phyloP scores from a whole-genome alignment of 2,113 vertebrate species.

The Eretmochelys imbricata region DNA sequence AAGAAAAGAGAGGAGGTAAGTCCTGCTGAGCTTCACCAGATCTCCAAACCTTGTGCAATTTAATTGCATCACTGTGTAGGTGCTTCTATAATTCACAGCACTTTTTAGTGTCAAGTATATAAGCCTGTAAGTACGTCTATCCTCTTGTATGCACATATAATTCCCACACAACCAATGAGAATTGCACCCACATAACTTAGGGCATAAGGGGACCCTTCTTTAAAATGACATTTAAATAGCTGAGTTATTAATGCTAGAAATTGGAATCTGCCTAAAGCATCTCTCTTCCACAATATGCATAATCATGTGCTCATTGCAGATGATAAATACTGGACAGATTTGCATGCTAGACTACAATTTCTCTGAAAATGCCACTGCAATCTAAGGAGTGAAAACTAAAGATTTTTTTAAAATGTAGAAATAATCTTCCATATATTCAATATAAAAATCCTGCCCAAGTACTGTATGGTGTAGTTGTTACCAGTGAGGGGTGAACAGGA shows the following conservation, averaged over 20 bases:
- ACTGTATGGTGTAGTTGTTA: background rate
- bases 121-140: background rate
- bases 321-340: conserved; percentile 36
- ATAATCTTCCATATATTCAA: background rate
- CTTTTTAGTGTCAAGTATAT: background rate
- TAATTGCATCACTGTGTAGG: background rate
- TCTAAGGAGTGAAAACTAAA: background rate
- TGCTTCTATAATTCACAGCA: background rate
- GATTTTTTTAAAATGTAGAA: conserved; percentile 7
- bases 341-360: background rate
- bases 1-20: background rate
- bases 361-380: conserved; percentile 14
- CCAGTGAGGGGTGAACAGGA: background rate
- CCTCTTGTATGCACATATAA: background rate
- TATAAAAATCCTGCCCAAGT: background rate
- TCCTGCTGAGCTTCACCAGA: background rate
- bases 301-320: conserved; percentile 54
- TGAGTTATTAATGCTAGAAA: conserved; percentile 36
- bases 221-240: conserved; percentile 10
- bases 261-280: background rate
- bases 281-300: conserved; percentile 24
- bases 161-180: background rate
- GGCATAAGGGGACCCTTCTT: background rate
- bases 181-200: background rate
- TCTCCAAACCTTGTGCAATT: background rate